phyloP scores from a whole-genome alignment of 1,140 invertebrate genomes.

The Drosophila mauritiana region DNA sequence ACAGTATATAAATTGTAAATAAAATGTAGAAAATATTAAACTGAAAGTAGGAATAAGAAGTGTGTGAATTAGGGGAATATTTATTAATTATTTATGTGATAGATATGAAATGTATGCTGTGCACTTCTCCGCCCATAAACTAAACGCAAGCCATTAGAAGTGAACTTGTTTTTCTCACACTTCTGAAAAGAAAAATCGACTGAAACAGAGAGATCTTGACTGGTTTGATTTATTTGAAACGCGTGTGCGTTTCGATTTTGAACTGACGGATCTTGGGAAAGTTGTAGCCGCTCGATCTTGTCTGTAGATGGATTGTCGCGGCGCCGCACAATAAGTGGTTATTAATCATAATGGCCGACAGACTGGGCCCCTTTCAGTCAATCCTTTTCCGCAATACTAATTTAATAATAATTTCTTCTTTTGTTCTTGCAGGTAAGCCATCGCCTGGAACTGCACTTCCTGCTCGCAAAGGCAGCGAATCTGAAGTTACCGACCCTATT shows the following conservation, averaged over 20 bases:
- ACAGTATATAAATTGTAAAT: too few species aligned
- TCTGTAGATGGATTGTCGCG: conserved; percentile 34
- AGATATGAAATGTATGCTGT: background rate
- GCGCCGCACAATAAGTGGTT: conserved; percentile 45
- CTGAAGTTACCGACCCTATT: conserved; percentile 1
- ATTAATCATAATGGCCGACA: conserved; percentile 53
- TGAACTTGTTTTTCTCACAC: conserved; percentile 41
- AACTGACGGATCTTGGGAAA: conserved; percentile 53
- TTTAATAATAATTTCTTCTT: conserved; percentile 41
- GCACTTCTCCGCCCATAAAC: background rate
- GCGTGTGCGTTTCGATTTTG: conserved; percentile 45
- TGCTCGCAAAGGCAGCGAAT: conserved; percentile 5
- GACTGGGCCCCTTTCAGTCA: conserved; percentile 7
- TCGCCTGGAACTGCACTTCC: conserved; percentile 19
- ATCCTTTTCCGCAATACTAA: conserved; percentile 51
- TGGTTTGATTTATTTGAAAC: conserved; percentile 70
- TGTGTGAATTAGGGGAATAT: too few species aligned
- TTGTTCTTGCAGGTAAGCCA: conserved; percentile 64
- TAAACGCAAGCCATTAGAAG: conserved; percentile 16
- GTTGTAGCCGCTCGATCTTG: conserved; percentile 16
- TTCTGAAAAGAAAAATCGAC: conserved; percentile 7
- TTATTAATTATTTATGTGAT: background rate
- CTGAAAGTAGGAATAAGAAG: background rate
- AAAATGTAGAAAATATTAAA: background rate
- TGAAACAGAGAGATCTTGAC: conserved; percentile 8